These are phyloP conservation scores for Galendromus occidentalis DNA, from an alignment of 1,140 invertebrate genomes.

Conservation along the genomic window DNA sequence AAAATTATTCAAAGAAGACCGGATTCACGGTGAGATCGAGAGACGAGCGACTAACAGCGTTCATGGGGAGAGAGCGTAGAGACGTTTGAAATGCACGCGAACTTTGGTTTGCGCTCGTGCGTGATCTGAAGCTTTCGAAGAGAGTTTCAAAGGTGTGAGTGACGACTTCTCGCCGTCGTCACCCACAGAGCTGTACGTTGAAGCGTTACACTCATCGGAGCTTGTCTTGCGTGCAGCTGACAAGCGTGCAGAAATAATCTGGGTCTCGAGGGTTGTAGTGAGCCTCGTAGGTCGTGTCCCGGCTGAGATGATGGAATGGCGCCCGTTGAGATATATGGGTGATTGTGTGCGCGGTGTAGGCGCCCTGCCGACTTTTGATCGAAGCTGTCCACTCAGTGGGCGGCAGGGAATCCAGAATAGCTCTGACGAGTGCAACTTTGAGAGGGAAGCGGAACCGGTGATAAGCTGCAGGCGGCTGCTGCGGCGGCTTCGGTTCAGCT, in stretches of 20 bases:
- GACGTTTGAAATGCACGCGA: no score
- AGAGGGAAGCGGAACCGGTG: conserved; percentile 9
- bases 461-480: no score
- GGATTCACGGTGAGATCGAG: no score
- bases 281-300: conserved; percentile 5
- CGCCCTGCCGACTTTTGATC: conserved; percentile 10
- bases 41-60: no score
- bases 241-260: conserved; percentile 6
- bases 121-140: no score
- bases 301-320: not conserved
- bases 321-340: conserved; percentile 8
- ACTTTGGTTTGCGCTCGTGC: no score
- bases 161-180: no score
- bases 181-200: no score
- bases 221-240: conserved; percentile 9
- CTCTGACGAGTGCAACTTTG: conserved; percentile 10
- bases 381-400: conserved; percentile 1
- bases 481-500: not conserved
- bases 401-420: conserved; percentile 3
- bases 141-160: no score
- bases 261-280: conserved; percentile 8
- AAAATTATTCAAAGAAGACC: no score
- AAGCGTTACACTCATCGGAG: conserved; percentile 6
- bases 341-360: conserved; percentile 6
- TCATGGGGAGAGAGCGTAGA: no score